These are phyloP conservation scores for Neoarius graeffei DNA, from an alignment of 2,113 vertebrate species.

Conservation along the genomic window DNA sequence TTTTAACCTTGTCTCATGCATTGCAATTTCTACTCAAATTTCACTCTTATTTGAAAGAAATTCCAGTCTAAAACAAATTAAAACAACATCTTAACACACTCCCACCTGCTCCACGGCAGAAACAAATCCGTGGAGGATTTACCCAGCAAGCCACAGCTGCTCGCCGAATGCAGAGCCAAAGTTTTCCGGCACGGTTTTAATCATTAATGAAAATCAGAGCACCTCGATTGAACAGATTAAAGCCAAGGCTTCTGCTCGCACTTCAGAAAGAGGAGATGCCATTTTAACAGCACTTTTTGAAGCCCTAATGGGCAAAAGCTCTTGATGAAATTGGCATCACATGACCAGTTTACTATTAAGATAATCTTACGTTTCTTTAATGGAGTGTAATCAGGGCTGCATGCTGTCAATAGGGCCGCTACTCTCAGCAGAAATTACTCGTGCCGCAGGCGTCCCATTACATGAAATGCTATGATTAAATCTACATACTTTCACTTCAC, in stretches of 20 bases:
- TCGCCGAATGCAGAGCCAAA: constrained; percentile 61
- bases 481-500: constrained; percentile 42
- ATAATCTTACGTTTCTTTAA: constrained; percentile 52
- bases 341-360: constrained; percentile 49
- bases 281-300: constrained; percentile 50
- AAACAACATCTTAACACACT: constrained; percentile 57
- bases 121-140: constrained; percentile 63
- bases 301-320: constrained; percentile 44
- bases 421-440: constrained; percentile 51
- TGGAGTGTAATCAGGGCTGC: constrained; percentile 48
- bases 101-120: constrained; percentile 64
- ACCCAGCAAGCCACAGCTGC: constrained; percentile 72
- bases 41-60: constrained; percentile 26
- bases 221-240: constrained; percentile 64
- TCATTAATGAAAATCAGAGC: constrained; percentile 71
- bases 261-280: constrained; percentile 29
- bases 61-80: constrained; percentile 59
- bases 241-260: constrained; percentile 49
- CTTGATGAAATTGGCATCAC: constrained; percentile 52
- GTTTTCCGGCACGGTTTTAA: constrained; percentile 71
- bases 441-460: constrained; percentile 47
- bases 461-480: constrained; percentile 50
- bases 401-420: constrained; percentile 35
- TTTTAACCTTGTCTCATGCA: no score
- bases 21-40: background rate